phyloP scores from a whole-genome alignment of 2,113 vertebrate species.

The Periophthalmus modestus region DNA sequence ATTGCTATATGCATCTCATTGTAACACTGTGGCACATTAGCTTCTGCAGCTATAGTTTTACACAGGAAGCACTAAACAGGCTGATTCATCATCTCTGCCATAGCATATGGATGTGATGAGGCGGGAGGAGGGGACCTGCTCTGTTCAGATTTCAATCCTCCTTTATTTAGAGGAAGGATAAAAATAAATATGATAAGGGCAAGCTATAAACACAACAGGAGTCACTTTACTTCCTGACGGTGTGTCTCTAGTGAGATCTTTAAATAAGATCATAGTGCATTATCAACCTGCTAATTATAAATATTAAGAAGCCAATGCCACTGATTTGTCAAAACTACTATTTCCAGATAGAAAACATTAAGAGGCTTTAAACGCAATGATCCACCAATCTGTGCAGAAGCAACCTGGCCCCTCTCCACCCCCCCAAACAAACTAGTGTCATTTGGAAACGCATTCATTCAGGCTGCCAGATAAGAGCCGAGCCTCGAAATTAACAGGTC shows the following conservation, averaged over 20 bases:
- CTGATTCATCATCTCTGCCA: constrained; percentile 58
- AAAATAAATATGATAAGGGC: background rate
- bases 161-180: constrained; percentile 8
- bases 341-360: no score
- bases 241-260: background rate
- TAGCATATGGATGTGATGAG: constrained; percentile 44
- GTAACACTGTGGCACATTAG: constrained; percentile 15
- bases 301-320: background rate
- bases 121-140: background rate
- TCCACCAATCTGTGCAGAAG: background rate
- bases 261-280: background rate
- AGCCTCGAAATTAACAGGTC: constrained; percentile 10
- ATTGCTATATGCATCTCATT: constrained; percentile 28
- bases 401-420: background rate
- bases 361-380: no score
- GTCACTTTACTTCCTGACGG: background rate
- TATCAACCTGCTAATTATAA: background rate
- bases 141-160: constrained; percentile 28
- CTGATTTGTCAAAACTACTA: background rate
- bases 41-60: constrained; percentile 42
- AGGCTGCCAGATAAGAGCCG: background rate
- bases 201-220: background rate
- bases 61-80: constrained; percentile 50
- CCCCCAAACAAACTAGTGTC: background rate
- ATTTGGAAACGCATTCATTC: constrained; percentile 5